These are phyloP conservation scores for Agelastica alni DNA, from an alignment of 2,888 invertebrate genomes.

Conservation along the genomic window DNA sequence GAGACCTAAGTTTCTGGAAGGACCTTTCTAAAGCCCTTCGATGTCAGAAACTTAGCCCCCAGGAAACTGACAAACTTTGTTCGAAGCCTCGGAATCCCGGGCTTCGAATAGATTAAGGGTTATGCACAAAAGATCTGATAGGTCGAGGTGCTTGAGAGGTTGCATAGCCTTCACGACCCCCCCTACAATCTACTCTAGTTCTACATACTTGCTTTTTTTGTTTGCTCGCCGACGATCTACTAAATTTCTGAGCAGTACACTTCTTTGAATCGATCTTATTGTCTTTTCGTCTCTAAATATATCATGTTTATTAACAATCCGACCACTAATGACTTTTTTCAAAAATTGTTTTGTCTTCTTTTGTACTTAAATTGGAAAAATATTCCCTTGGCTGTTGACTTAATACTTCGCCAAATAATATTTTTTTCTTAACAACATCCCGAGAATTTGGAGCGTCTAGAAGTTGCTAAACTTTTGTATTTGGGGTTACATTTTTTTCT, in stretches of 20 bases:
- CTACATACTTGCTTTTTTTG: slow-evolving; percentile 1
- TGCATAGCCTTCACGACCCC: no score
- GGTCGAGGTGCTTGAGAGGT: no score
- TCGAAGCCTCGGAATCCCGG: no score
- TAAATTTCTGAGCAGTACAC: background rate
- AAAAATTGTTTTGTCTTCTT: slow-evolving; percentile 12
- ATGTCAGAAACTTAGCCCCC: no score
- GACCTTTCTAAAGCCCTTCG: no score
- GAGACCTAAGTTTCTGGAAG: no score
- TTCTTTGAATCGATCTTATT: background rate
- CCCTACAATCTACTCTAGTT: no score
- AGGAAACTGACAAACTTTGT: no score
- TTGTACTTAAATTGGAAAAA: slow-evolving; percentile 1
- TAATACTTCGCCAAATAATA: slow-evolving; percentile 13
- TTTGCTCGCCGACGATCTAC: background rate
- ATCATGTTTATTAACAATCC: slow-evolving; percentile 3
- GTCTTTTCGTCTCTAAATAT: background rate
- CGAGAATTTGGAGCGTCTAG: slow-evolving; percentile 2
- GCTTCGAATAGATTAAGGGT: no score
- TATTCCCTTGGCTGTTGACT: slow-evolving; percentile 1
- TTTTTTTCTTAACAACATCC: background rate
- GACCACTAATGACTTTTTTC: slow-evolving; percentile 2
- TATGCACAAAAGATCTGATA: no score
- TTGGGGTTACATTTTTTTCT: background rate
- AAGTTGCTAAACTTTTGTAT: slow-evolving; percentile 4